Base-by-base conservation (phyloP, 2,113 vertebrate species). In the Pampusana beccarii region DNA sequence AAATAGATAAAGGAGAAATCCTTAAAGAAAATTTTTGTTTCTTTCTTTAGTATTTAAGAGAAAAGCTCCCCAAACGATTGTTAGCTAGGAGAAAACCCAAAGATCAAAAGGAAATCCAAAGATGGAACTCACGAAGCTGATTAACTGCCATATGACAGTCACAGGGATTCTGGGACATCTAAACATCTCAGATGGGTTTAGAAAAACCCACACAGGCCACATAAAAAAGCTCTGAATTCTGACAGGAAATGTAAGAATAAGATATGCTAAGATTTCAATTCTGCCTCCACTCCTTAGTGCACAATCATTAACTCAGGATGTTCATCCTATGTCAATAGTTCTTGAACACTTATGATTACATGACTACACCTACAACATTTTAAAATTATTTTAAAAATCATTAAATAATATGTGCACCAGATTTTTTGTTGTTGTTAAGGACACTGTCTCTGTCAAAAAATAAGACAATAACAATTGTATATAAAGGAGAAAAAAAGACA, bases 1-100 rank as follows among this genome's bases (percentile, higher is more conserved):
- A 94, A 96, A 81, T 17, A 84, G 75, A 97, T 93, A 97, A 90
- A 94, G 26, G 16, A 89, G 20, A 26, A 81, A 86, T 81, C 21
- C 42, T 92, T 69, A 50, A 73, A 58, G 33, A 93, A 95, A 60
- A 81, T 84, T 53, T 74, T 84, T 16, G 9, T 25, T 93, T 92
- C 73, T 89, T 20, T 73, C 64, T 54, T 86, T 48, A 71, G 17
- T 57, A 64, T 89, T 96, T 84, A 88, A 86, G 33, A 25, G 50
- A 94, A 96, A 89, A 67, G 33, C 5, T 93, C 28, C 28, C 24
- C 20, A 82, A 54, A 48, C 2, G 78, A 38, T 25, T 81, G 48
- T 54, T 86, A 88, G 67, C 54, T 91, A 71, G 33, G 50, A 92
- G 57, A 40, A 95, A 90, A 57, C 13, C 10, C 17, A 34, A 81